phyloP scores from a whole-genome alignment of 2,113 vertebrate genomes.

The Cettia cetti region DNA sequence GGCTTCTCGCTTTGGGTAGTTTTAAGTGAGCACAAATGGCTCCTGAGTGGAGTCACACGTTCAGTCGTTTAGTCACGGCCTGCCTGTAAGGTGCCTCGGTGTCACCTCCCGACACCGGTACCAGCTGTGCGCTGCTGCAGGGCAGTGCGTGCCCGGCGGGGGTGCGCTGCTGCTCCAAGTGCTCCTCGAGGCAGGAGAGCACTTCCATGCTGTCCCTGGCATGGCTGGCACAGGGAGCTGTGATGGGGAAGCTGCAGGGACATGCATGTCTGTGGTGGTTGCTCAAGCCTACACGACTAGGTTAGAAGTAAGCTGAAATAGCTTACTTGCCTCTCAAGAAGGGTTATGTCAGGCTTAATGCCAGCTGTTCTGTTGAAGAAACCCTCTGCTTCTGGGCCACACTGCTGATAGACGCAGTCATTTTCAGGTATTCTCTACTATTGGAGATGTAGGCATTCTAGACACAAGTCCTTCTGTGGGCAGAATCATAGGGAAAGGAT shows the following conservation, averaged over 20 bases:
- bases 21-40: not conserved
- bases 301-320: not conserved
- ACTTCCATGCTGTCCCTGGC: rapidly evolving
- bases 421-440: not conserved
- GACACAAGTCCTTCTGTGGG: not conserved
- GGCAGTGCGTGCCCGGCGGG: rapidly evolving
- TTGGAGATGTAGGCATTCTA: not conserved
- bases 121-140: not conserved
- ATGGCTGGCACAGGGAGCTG: not conserved
- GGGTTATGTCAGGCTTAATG: not conserved
- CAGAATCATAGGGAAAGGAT: not conserved
- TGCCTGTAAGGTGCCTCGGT: not conserved
- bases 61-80: not conserved
- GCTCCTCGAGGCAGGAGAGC: not conserved
- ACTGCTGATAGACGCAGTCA: not conserved
- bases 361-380: not conserved
- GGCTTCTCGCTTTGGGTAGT: not conserved
- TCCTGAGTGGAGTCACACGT: rapidly evolving
- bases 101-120: rapidly evolving
- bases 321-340: not conserved
- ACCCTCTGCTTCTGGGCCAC: not conserved
- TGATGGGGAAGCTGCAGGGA: rapidly evolving
- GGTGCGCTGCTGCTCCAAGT: rapidly evolving
- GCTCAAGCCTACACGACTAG: not conserved
- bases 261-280: rapidly evolving